These are phyloP conservation scores for Molorchus minor DNA, from an alignment of 2,888 invertebrate species.

Conservation along the genomic window DNA sequence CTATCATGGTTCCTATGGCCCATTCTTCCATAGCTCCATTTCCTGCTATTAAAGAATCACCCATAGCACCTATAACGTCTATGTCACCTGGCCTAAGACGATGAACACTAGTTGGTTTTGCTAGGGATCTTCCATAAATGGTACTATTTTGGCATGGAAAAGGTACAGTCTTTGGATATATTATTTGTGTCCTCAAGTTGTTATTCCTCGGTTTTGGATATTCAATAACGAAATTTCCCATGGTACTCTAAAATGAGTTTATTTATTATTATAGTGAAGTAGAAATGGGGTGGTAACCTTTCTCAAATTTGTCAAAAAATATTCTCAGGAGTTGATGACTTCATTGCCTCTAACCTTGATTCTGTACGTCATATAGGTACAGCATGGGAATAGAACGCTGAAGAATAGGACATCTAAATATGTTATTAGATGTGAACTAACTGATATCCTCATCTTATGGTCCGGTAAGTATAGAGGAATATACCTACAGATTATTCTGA, in stretches of 20 bases:
- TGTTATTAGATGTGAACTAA: too few relatives aligned
- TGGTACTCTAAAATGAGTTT: conserved; percentile 40
- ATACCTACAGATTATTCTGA: too few relatives aligned
- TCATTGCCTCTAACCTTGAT: too few relatives aligned
- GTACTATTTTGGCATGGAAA: conserved; percentile 69
- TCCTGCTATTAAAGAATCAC: conserved; percentile 77
- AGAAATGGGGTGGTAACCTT: not conserved
- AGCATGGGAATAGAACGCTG: too few relatives aligned
- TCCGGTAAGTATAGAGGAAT: too few relatives aligned
- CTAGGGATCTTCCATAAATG: conserved; percentile 51
- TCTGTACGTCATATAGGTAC: too few relatives aligned
- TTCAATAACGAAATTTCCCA: conserved; percentile 58
- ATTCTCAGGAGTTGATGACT: too few relatives aligned
- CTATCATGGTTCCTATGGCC: conserved; percentile 77
- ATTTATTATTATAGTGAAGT: not conserved
- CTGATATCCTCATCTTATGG: too few relatives aligned
- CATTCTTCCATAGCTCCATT: conserved; percentile 78
- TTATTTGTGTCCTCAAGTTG: conserved; percentile 66
- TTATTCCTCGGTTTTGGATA: conserved; percentile 62
- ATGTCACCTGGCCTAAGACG: conserved; percentile 74
- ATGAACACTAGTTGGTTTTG: conserved; percentile 72
- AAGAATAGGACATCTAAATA: too few relatives aligned
- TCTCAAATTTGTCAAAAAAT: too few relatives aligned
- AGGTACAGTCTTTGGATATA: conserved; percentile 64
- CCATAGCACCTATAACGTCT: conserved; percentile 76